phyloP scores from a whole-genome alignment of 1,140 invertebrate species.

The Drosophila pseudoobscura region DNA sequence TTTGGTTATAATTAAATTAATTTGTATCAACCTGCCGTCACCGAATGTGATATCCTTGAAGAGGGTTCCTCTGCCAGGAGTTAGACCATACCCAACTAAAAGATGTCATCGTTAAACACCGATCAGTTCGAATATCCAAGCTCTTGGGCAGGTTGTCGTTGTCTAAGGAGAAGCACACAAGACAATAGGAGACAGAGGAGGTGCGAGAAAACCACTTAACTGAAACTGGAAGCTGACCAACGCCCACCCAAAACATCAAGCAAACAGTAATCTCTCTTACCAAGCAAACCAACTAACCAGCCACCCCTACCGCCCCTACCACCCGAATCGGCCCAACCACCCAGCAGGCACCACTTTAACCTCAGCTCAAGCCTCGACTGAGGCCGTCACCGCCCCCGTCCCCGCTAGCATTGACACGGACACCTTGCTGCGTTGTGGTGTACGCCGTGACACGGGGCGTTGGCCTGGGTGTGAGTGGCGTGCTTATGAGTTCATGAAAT shows the following conservation, averaged over 20 bases:
- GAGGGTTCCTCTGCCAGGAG: too few relatives aligned
- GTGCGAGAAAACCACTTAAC: conserved; percentile 19
- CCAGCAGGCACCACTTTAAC: conserved; percentile 17
- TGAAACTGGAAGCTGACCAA: conserved; percentile 23
- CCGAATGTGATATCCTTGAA: too few relatives aligned
- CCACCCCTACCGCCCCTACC: background rate
- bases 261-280: conserved; percentile 10
- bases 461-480: conserved; percentile 52
- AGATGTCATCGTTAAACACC: too few relatives aligned
- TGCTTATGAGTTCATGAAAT: conserved; percentile 81
- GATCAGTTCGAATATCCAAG: too few relatives aligned
- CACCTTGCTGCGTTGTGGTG: conserved; percentile 21
- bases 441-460: conserved; percentile 2
- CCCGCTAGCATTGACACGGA: conserved; percentile 43
- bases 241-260: background rate
- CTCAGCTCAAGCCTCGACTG: conserved; percentile 25
- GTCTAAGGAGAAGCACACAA: background rate
- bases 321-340: background rate
- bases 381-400: background rate
- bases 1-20: too few relatives aligned
- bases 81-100: too few relatives aligned
- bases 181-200: background rate
- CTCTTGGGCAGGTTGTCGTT: background rate
- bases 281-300: background rate
- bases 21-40: too few relatives aligned